Conservation (phyloP, 2,888 invertebrate species). For the Microchrysa polita region DNA sequence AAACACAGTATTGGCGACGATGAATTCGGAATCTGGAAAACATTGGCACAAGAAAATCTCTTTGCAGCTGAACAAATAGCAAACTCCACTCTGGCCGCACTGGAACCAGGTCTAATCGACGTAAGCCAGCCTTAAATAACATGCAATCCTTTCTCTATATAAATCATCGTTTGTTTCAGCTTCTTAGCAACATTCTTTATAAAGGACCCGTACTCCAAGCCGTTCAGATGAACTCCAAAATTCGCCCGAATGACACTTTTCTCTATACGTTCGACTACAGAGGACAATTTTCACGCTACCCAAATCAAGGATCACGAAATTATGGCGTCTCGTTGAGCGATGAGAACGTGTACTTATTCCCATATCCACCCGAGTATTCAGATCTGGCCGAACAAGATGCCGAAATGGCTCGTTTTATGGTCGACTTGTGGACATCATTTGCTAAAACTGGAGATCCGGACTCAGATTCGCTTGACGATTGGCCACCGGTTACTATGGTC, state of each 20-base stretch:
- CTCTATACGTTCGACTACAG: conserved; percentile 67
- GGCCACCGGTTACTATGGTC: conserved; percentile 46
- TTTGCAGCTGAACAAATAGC: conserved; percentile 58
- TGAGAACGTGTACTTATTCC: conserved; percentile 66
- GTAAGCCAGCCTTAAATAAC: conserved; percentile 57
- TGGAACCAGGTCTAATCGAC: conserved; percentile 61
- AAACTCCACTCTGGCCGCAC: conserved; percentile 62
- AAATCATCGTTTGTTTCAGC: conserved; percentile 49
- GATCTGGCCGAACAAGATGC: conserved; percentile 54
- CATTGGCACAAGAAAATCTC: conserved; percentile 58
- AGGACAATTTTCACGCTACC: conserved; percentile 64
- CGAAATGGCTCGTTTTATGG: conserved; percentile 58
- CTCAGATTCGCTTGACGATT: conserved; percentile 37
- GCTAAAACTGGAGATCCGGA: conserved; percentile 50
- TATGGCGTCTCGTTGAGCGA: conserved; percentile 67
- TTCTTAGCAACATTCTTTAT: conserved; percentile 59
- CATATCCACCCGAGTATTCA: conserved; percentile 52
- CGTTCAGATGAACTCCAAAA: conserved; percentile 56
- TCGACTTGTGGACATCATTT: conserved; percentile 54
- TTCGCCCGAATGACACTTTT: conserved; percentile 59
- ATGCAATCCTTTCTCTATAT: background rate
- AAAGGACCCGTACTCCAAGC: conserved; percentile 59
- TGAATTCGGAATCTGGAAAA: conserved; percentile 58
- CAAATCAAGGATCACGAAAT: conserved; percentile 59
- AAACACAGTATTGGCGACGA: conserved; percentile 59